Evolutionary conservation across 2,888 invertebrate genomes (phyloP).

Genomic region (Tenthredo amoena): DNA sequence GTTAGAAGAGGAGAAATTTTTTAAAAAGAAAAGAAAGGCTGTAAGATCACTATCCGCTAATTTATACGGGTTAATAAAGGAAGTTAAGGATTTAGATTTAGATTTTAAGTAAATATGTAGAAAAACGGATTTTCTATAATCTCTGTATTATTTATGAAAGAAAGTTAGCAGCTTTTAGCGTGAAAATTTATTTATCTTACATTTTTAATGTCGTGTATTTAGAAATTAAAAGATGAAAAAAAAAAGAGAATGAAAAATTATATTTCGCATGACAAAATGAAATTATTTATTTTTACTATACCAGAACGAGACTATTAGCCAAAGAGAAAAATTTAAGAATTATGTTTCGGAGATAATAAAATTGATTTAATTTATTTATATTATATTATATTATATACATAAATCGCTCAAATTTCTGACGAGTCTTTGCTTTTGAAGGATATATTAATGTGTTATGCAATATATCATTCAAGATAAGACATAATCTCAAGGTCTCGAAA

Average conservation of each 20-base stretch:
- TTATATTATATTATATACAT: not conserved
- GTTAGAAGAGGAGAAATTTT: slow-evolving; percentile 51
- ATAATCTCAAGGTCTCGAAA: slow-evolving; percentile 4
- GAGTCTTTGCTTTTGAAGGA: slow-evolving; percentile 32
- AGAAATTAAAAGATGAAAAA: not conserved
- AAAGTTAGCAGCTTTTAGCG: not conserved
- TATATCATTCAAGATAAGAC: not conserved
- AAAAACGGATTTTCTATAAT: not conserved
- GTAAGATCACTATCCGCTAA: slow-evolving; percentile 92
- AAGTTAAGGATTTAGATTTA: slow-evolving; percentile 54
- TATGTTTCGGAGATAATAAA: not conserved
- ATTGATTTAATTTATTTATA: not conserved
- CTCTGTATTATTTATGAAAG: not conserved
- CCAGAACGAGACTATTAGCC: slow-evolving; percentile 24
- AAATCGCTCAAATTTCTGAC: slow-evolving; percentile 17
- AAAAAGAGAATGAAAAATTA: not conserved
- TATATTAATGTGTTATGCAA: not conserved
- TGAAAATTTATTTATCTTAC: slow-evolving; percentile 11
- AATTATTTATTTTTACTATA: not conserved
- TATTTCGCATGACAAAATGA: not conserved
- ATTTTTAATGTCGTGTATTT: not conserved
- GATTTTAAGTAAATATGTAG: slow-evolving; percentile 21
- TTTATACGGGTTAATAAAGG: slow-evolving; percentile 88
- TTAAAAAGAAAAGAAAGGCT: slow-evolving; percentile 86
- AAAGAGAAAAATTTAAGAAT: slow-evolving; percentile 4